Base-by-base conservation (phyloP, 2,113 vertebrate species). In the Ammospiza caudacuta region DNA sequence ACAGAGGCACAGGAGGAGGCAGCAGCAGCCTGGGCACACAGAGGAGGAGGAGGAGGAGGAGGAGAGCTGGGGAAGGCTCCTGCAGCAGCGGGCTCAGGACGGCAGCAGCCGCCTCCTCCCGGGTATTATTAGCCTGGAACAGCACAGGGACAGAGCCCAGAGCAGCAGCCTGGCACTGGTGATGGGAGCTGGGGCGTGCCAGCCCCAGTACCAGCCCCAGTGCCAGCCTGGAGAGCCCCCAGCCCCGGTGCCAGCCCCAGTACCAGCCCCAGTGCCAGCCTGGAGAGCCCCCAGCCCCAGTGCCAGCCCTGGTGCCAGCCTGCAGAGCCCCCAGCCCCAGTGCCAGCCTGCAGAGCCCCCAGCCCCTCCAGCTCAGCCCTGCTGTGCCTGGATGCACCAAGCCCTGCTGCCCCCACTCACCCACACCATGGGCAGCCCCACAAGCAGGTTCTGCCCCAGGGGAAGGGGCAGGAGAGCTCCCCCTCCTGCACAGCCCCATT, bases 311-410 rank as follows among this genome's bases (percentile, higher is more conserved):
- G 33, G 59, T 57, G 21, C 47, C 22, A 13, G 47, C 39, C 39
- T 37, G 39, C 5, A 39, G 39, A 39, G 39, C 39, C 11, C 39
- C 47, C 44, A 46, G 44, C 20, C 46, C 21, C 11, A 2, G 46
- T 16, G 17, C 11, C 83, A 41, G 39, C 12, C 39, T 13, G 39
- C 39, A 41, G 39, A 13, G 39, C 39, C 39, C 39, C 39, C 39
- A 41, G 59, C 25, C 25, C 5, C 58, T 59, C 68, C 23, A 8
- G 21, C 5, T 0, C 70, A 72, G 68, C 77, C 52, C 68, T 6
- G 52, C 19, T 4, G 2, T 0, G 0, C 12, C 46, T 0, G 0
- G 23, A 43, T 0, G 2, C 54, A 18, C 11, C 0, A 0, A 91
- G 44, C 39, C 41, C 14, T 0, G 1, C 49, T 41, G 33, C 43